Conservation (phyloP, 2,888 invertebrate genomes). For the Liodrosophila aerea region DNA sequence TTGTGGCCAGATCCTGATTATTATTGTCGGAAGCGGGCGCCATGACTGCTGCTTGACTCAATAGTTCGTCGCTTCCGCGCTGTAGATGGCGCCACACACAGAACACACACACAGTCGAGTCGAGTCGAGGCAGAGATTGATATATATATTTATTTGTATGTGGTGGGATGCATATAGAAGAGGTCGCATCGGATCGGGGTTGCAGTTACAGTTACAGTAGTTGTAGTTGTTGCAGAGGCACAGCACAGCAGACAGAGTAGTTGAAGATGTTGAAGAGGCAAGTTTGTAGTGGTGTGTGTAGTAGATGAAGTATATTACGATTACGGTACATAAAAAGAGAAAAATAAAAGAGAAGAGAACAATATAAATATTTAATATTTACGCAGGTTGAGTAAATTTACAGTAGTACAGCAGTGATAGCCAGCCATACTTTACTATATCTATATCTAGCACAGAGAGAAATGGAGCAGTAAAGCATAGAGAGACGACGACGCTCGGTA, state of each 20-base stretch:
- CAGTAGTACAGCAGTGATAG: too few species aligned
- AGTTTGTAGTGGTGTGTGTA: constrained; percentile 74
- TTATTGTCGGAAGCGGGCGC: constrained; percentile 97
- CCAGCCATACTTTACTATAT: too few species aligned
- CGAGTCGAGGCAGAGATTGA: constrained; percentile 8
- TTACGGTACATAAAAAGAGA: constrained; percentile 76
- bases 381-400: constrained; percentile 68
- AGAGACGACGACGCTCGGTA: constrained; percentile 6
- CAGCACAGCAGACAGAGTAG: constrained; percentile 9
- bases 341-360: constrained; percentile 71
- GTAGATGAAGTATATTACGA: constrained; percentile 73
- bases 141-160: constrained; percentile 39
- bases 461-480: background rate
- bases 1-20: constrained; percentile 95
- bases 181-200: constrained; percentile 28
- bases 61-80: constrained; percentile 99
- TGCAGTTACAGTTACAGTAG: constrained; percentile 61
- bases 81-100: constrained; percentile 82
- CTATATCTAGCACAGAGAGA: background rate
- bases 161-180: constrained; percentile 23
- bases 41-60: constrained; percentile 97
- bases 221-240: constrained; percentile 64
- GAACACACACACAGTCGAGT: background rate
- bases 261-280: constrained; percentile 57
- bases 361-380: constrained; percentile 78